phyloP scores from a whole-genome alignment of 2,797 vertebrate genomes.

The Centroberyx gerrardi region DNA sequence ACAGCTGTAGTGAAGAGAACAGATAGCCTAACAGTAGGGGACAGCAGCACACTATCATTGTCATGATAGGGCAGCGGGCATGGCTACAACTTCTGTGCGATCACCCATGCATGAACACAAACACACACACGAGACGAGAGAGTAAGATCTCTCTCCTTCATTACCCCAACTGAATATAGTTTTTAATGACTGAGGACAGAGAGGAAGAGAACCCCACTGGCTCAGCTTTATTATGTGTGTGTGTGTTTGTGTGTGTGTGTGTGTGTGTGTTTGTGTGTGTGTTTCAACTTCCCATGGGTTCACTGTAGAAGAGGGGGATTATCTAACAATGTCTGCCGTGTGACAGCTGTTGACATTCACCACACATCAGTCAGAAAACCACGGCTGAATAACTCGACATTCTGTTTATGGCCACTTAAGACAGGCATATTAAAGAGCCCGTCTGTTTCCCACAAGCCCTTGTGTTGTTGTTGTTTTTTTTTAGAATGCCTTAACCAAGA shows the following conservation, averaged over 20 bases:
- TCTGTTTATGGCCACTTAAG: slow-evolving; percentile 63
- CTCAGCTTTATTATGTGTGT: not conserved
- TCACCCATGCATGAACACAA: slow-evolving; percentile 12
- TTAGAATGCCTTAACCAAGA: slow-evolving; percentile 44
- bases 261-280: slow-evolving; percentile 22
- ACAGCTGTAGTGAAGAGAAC: slow-evolving; percentile 7
- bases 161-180: slow-evolving; percentile 4
- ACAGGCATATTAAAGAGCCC: slow-evolving; percentile 32
- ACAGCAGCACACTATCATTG: not conserved
- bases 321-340: slow-evolving; percentile 47
- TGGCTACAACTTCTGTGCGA: slow-evolving; percentile 7
- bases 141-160: slow-evolving; percentile 16
- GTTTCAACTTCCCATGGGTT: slow-evolving; percentile 47
- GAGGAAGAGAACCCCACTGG: slow-evolving; percentile 18
- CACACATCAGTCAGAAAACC: slow-evolving; percentile 66
- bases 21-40: slow-evolving; percentile 11
- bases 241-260: slow-evolving; percentile 25
- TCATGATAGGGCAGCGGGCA: slow-evolving; percentile 12
- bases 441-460: slow-evolving; percentile 28
- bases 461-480: slow-evolving; percentile 12
- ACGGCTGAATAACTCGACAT: slow-evolving; percentile 53
- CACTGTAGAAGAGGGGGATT: slow-evolving; percentile 35
- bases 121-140: slow-evolving; percentile 1
- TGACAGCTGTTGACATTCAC: slow-evolving; percentile 73
- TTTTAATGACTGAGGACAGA: slow-evolving; percentile 24